phyloP scores from a whole-genome alignment of 2,888 invertebrate species.

The Kryphioiulus occultus region DNA sequence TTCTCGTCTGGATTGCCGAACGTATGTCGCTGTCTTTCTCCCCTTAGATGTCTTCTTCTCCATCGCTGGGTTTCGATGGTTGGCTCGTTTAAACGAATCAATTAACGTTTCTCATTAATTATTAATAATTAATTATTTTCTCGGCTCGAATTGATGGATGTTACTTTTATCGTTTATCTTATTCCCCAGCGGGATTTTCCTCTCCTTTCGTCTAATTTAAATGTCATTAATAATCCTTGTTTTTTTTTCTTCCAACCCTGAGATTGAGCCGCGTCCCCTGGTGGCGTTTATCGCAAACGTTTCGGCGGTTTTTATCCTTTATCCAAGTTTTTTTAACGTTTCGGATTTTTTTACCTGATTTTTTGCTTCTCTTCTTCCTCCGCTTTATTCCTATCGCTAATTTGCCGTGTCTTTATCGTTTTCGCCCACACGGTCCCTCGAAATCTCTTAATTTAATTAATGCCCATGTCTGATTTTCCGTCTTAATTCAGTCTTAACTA shows the following conservation, averaged over 20 bases:
- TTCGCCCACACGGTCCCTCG: too few relatives aligned
- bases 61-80: background rate
- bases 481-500: too few relatives aligned
- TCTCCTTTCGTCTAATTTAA: background rate
- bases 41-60: too few relatives aligned
- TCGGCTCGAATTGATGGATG: background rate
- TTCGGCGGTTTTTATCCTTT: background rate
- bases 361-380: background rate
- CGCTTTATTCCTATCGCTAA: too few relatives aligned
- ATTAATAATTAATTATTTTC: conserved; percentile 5
- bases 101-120: background rate
- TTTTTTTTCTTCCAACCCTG: background rate
- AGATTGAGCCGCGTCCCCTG: background rate
- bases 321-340: background rate
- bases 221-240: background rate
- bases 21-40: background rate
- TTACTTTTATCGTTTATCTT: background rate
- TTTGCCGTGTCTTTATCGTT: too few relatives aligned
- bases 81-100: background rate
- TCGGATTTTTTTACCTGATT: background rate
- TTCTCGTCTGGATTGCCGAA: too few relatives aligned
- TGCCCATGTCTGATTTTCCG: too few relatives aligned
- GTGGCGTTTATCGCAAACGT: background rate
- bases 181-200: background rate
- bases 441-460: too few relatives aligned